Evolutionary conservation across 2,888 invertebrate species (phyloP), one percentile per base, ranked within the genome.

Genomic region (Aphodius sticticus): DNA sequence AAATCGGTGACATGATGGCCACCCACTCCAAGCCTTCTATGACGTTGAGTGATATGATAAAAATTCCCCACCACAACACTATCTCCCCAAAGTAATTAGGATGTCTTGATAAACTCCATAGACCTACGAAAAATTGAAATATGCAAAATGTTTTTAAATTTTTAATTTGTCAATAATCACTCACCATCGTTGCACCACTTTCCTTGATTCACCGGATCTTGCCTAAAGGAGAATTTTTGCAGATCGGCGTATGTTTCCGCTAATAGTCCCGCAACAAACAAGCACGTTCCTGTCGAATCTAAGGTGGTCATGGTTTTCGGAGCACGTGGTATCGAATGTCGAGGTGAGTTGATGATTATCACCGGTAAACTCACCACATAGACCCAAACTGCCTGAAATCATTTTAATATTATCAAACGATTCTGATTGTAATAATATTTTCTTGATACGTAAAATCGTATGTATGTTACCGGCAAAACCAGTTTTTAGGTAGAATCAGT

Each of bases 51-150:
- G 97, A 96, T 88, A 97, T 95, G 77, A 96, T 93, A 87, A 97
- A 97, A 85, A 97, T 94, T 4, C 98, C 97, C 95, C 97, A 96
- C 97, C 98, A 97, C 15, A 98, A 92, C 0, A 96, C 92, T 12
- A 97, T 96, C 90, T 98, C 98, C 0, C 98, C 98, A 87, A 98
- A 97, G 88, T 97, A 98, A 88, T 98, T 98, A 0, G 98, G 98
- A 90, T 98, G 97, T 81, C 98, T 92, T 0, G 97, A 97, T 71
- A 96, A 89, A 69, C 95, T 92, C 97, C 97, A 98, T 76, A 89
- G 83, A 80, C 89, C 88, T 89, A 70, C 36, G 83, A 6, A 70
- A 70, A 16, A 14, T 16, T 3, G 14, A 16, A 15, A 70, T 16
- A 26, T n/a, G n/a, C n/a, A n/a, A n/a, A n/a, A n/a, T n/a, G n/a